phyloP scores from a whole-genome alignment of 2,797 vertebrate species.

The Amniataba percoides region DNA sequence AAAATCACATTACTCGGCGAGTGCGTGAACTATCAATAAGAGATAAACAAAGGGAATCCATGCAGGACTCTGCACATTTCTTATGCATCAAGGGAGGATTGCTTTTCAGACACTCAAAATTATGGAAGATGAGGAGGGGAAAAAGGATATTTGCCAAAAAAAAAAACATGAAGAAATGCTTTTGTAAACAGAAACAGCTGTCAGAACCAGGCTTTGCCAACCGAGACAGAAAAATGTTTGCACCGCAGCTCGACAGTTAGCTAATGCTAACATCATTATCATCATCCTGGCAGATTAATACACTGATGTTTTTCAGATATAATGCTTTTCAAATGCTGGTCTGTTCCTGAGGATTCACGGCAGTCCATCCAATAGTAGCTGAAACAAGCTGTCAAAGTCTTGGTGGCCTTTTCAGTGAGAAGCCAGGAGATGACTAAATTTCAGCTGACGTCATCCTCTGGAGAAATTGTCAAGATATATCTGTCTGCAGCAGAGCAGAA shows the following conservation, averaged over 20 bases:
- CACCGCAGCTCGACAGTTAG: no score
- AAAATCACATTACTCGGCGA: background rate
- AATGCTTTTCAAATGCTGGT: no score
- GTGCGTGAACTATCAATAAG: background rate
- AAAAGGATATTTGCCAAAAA: background rate
- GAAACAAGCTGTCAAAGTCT: background rate
- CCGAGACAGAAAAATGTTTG: no score
- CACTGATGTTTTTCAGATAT: no score
- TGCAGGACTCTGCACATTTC: background rate
- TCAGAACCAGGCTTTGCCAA: background rate
- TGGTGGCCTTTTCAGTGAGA: background rate
- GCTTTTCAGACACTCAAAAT: background rate
- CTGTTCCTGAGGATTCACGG: background rate
- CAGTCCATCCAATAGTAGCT: background rate
- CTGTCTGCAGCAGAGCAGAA: background rate
- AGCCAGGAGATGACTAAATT: background rate
- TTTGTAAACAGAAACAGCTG: background rate
- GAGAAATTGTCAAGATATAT: background rate
- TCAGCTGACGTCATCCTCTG: background rate
- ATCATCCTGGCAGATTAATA: no score
- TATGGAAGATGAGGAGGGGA: background rate
- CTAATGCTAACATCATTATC: no score
- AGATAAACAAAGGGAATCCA: background rate
- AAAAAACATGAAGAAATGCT: background rate
- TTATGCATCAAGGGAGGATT: background rate